Percentiles rank a stretch among this genome's conserved stretches.
phyloP scores from a whole-genome alignment of 2,888 invertebrate species.

The Arctia plantaginis region DNA sequence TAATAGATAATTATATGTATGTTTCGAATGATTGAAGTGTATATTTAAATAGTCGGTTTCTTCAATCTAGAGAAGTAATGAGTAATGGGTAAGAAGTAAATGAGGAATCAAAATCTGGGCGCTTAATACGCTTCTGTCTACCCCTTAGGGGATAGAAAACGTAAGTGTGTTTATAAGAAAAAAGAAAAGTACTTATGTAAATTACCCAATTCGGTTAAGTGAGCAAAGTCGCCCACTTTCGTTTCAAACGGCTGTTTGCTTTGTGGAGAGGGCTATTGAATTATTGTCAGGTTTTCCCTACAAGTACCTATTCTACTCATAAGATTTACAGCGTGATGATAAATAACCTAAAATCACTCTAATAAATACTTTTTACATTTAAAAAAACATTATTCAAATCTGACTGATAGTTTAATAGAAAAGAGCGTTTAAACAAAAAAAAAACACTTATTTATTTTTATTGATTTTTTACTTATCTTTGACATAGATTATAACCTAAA shows the following conservation, averaged over 20 bases:
- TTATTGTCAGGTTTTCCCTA: neutral
- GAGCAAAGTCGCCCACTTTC: neutral
- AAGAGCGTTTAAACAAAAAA: neutral
- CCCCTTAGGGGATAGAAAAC: too few relatives aligned
- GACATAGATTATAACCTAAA: neutral
- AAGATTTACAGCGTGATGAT: too few relatives aligned
- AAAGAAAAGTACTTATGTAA: neutral
- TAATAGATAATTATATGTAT: neutral
- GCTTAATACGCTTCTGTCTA: too few relatives aligned
- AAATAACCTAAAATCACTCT: too few relatives aligned
- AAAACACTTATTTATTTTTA: too few relatives aligned
- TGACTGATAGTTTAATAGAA: neutral
- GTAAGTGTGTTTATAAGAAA: neutral
- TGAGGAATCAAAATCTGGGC: too few relatives aligned
- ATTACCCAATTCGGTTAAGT: neutral
- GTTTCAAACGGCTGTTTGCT: neutral
- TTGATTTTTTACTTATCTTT: neutral
- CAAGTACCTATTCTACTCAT: too few relatives aligned
- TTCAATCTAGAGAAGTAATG: too few relatives aligned
- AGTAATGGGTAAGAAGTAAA: too few relatives aligned
- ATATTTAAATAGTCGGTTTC: neutral
- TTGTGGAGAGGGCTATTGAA: neutral
- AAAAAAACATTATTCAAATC: neutral
- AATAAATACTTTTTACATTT: too few relatives aligned
- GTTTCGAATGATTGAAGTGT: neutral